Base-by-base conservation (phyloP, 2,888 invertebrate species). In the Rhyacophila evoluta region DNA sequence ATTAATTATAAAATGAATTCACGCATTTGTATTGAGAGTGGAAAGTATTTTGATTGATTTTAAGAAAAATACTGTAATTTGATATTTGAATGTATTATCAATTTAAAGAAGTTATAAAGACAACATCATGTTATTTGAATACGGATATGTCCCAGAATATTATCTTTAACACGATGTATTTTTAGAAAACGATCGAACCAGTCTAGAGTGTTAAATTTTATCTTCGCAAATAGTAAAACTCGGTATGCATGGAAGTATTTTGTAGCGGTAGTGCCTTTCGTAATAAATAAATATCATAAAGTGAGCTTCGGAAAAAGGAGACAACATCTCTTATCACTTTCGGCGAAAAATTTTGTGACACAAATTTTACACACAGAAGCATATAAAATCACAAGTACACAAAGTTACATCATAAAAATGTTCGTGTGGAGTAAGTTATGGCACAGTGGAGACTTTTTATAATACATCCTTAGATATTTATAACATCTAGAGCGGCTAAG, bases 221-320 rank as follows among this genome's bases (percentile, higher is more conserved):
- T 55, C 12, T 55, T 55, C 55, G 10, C 19, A 55, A 55, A 55
- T 10, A 55, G 55, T 55, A 55, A 55, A 55, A 55, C 15, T 55
- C 55, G 19, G 19, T 55, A 55, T 55, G 55, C 55, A 55, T 55
- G 55, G 55, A 55, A 55, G 55, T 55, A 19, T 55, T 55, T 55
- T 55, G 55, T 55, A 55, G 55, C 55, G 55, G 55, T 55, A 55
- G 55, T 55, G 55, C 55, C 25, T 55, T 55, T 55, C 25, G 25
- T 55, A 55, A 55, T 55, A 55, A 55, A 55, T 55, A 55, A 55
- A 55, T 55, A 55, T 19, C 55, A 55, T 55, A 55, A 55, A 55
- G 55, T 55, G 55, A 19, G 55, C 25, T 55, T 55, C 55, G 55
- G 19, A 55, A 55, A 41, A 55, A 55, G 55, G 15, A 25, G 55